These are phyloP conservation scores for Drosophila paramelanica DNA, from an alignment of 2,888 invertebrate genomes.

Conservation along the genomic window DNA sequence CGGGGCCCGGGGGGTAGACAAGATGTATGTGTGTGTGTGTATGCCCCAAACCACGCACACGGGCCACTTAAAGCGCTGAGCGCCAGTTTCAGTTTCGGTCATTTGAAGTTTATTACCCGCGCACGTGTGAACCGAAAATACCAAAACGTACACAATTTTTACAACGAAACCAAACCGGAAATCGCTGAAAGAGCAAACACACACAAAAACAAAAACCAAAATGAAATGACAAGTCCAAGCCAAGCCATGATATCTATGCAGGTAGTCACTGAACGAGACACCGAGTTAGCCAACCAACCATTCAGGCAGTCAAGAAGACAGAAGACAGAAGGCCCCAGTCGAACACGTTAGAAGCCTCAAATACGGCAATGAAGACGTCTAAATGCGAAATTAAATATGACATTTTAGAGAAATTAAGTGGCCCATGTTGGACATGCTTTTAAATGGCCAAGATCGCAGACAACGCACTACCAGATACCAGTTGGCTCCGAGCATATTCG, in stretches of 20 bases:
- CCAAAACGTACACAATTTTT: conserved; percentile 73
- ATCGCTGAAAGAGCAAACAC: conserved; percentile 46
- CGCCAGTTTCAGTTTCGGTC: conserved; percentile 72
- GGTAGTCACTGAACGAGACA: conserved; percentile 50
- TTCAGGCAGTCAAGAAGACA: conserved; percentile 5
- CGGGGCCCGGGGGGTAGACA: background rate
- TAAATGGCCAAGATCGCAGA: conserved; percentile 52
- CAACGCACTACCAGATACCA: conserved; percentile 20
- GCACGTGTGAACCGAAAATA: conserved; percentile 82
- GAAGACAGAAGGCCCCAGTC: background rate
- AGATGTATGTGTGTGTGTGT: background rate
- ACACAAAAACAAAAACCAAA: background rate
- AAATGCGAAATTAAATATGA: conserved; percentile 77
- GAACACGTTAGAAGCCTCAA: conserved; percentile 41
- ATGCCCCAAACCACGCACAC: conserved; percentile 50
- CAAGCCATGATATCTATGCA: conserved; percentile 44
- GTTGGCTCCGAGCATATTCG: background rate
- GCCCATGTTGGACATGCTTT: conserved; percentile 58
- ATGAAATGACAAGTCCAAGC: conserved; percentile 12
- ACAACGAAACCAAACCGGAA: conserved; percentile 77
- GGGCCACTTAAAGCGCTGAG: conserved; percentile 59
- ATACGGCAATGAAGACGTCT: conserved; percentile 74
- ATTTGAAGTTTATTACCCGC: conserved; percentile 76
- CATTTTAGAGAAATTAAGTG: conserved; percentile 72
- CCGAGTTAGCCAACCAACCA: conserved; percentile 36